Conservation (phyloP, 2,113 vertebrate genomes). For the Marmota monax region DNA sequence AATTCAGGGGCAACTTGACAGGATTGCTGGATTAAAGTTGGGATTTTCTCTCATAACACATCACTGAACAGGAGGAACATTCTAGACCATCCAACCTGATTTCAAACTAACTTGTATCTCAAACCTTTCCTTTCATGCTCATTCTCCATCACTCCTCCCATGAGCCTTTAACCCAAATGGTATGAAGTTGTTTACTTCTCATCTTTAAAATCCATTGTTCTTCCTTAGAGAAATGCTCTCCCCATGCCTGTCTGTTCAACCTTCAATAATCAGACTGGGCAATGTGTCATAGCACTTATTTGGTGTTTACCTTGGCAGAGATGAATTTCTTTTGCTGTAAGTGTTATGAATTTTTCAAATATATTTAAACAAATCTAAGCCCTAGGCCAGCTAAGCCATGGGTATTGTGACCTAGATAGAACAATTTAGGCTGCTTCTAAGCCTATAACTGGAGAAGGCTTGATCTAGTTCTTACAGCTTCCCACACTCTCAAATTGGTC, state of each 20-base stretch:
- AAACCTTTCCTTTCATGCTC: not conserved
- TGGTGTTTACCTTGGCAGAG: constrained; percentile 46
- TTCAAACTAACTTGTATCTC: not conserved
- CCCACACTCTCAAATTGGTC: not conserved
- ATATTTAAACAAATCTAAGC: not conserved
- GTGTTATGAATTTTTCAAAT: constrained; percentile 25
- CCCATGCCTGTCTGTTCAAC: not conserved
- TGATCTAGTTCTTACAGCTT: not conserved
- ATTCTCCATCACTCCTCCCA: not conserved
- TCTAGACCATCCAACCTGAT: not conserved
- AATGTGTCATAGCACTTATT: not conserved
- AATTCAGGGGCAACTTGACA: not conserved
- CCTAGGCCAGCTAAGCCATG: not conserved
- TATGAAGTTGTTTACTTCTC: not conserved
- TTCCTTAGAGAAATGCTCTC: not conserved
- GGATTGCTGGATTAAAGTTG: not conserved
- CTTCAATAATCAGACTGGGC: not conserved
- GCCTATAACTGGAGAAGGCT: too few relatives aligned
- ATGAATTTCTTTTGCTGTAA: not conserved
- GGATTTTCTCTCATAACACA: not conserved
- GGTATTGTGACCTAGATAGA: not conserved
- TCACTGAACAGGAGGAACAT: not conserved
- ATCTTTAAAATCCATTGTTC: not conserved
- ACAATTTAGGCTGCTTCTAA: not conserved
- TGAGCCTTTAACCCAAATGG: not conserved